Evolutionary conservation across 2,113 vertebrate species (phyloP).

Genomic region (Menidia beryllina): DNA sequence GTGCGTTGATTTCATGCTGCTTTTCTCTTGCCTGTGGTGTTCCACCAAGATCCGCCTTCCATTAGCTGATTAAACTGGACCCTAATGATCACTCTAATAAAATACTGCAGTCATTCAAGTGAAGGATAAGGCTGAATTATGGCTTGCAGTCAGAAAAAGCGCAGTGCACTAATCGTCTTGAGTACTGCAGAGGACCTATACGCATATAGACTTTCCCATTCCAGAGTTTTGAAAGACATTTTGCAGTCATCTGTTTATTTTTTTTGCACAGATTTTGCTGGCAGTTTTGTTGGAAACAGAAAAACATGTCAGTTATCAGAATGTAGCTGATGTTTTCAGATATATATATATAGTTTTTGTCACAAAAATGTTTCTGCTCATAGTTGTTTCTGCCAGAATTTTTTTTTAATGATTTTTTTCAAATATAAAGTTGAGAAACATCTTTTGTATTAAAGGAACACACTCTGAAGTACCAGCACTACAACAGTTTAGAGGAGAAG

Average conservation of each 20-base stretch:
- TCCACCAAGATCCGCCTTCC: slow-evolving; percentile 48
- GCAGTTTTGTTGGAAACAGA: no score
- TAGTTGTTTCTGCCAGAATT: no score
- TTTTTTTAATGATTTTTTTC: no score
- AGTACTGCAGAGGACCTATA: neutral
- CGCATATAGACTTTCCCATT: neutral
- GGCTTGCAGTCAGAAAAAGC: neutral
- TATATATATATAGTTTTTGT: no score
- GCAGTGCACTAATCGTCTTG: slow-evolving; percentile 42
- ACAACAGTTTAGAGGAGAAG: neutral
- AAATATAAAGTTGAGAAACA: neutral
- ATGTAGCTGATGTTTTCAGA: no score
- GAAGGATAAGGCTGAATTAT: slow-evolving; percentile 1
- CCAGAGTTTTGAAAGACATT: neutral
- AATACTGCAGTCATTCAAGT: slow-evolving; percentile 19
- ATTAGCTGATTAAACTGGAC: slow-evolving; percentile 73
- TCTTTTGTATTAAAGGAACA: neutral
- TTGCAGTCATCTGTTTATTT: no score
- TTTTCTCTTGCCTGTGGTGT: slow-evolving; percentile 8
- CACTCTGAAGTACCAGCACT: neutral
- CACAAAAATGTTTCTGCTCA: no score
- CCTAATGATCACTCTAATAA: slow-evolving; percentile 16
- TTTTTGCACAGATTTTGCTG: no score
- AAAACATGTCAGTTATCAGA: no score
- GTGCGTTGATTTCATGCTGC: slow-evolving; percentile 20